phyloP scores from a whole-genome alignment of 2,888 invertebrate genomes.

The Chrysotoxum bicinctum region DNA sequence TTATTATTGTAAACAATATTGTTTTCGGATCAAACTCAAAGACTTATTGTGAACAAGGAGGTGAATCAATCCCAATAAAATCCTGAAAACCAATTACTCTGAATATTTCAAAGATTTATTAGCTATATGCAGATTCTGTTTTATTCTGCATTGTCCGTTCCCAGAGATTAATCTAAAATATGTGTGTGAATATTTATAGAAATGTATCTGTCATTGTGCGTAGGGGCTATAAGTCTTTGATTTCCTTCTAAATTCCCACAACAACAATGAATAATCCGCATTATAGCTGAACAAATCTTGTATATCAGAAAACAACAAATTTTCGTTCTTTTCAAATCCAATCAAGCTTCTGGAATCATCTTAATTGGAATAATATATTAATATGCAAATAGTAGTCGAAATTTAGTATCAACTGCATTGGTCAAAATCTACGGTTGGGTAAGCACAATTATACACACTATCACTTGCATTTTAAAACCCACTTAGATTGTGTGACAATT shows the following conservation, averaged over 20 bases:
- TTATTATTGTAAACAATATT: too few species aligned
- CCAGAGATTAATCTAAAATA: not conserved
- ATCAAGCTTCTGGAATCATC: not conserved
- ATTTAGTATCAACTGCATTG: constrained; percentile 12
- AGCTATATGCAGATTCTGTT: too few species aligned
- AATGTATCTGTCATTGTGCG: not conserved
- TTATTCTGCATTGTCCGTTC: not conserved
- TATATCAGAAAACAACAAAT: not conserved
- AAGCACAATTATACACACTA: constrained; percentile 45
- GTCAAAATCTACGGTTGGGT: not conserved
- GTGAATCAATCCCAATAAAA: too few species aligned
- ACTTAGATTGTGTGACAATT: constrained; percentile 58
- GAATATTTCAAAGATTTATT: too few species aligned
- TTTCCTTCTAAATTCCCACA: not conserved
- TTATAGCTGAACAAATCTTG: not conserved
- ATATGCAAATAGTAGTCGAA: constrained; percentile 43
- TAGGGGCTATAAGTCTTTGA: not conserved
- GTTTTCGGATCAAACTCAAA: too few species aligned
- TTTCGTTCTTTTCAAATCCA: too few species aligned
- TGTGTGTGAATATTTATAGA: not conserved
- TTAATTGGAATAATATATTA: constrained; percentile 24
- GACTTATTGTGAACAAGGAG: too few species aligned
- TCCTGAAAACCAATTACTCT: too few species aligned
- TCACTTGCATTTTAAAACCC: constrained; percentile 42
- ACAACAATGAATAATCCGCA: not conserved